Percentiles rank a stretch among this genome's conserved stretches.
Conservation (phyloP, 2,113 vertebrate species). For the cat (Felis catus) region DNA sequence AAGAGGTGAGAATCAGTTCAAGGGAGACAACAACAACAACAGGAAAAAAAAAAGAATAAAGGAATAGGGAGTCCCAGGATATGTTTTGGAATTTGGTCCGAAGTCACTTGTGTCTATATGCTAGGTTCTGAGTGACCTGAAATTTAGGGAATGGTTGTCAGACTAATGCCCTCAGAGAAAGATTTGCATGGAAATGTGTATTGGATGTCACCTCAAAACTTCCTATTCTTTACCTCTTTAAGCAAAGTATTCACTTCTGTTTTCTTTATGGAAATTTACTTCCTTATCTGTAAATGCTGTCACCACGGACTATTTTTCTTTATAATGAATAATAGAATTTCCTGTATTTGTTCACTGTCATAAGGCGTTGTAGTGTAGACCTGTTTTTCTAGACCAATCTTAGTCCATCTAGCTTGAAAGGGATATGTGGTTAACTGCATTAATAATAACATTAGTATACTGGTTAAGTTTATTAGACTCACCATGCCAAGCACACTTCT, state of each 20-base stretch:
- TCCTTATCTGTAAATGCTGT: neutral
- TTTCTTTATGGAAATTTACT: neutral
- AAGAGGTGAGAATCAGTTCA: neutral
- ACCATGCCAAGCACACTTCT: neutral
- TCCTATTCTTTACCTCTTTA: neutral
- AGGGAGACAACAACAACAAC: no score
- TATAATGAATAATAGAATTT: neutral
- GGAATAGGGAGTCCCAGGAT: neutral
- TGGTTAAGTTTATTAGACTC: neutral
- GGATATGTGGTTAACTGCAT: neutral
- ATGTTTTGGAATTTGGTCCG: neutral
- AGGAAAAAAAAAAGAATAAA: neutral
- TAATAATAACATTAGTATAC: neutral
- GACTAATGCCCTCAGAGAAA: neutral
- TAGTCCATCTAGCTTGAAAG: neutral
- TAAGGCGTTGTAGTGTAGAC: neutral
- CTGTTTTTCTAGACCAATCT: neutral
- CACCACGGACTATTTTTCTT: neutral
- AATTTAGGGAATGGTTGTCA: neutral
- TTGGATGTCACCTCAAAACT: neutral
- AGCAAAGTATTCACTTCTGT: neutral
- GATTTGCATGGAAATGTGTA: neutral
- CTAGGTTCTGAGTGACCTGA: neutral
- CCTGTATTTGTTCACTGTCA: neutral
- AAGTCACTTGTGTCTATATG: neutral